These are phyloP conservation scores for Balaenoptera acutorostrata DNA, from an alignment of 2,113 vertebrate genomes.

Conservation along the genomic window DNA sequence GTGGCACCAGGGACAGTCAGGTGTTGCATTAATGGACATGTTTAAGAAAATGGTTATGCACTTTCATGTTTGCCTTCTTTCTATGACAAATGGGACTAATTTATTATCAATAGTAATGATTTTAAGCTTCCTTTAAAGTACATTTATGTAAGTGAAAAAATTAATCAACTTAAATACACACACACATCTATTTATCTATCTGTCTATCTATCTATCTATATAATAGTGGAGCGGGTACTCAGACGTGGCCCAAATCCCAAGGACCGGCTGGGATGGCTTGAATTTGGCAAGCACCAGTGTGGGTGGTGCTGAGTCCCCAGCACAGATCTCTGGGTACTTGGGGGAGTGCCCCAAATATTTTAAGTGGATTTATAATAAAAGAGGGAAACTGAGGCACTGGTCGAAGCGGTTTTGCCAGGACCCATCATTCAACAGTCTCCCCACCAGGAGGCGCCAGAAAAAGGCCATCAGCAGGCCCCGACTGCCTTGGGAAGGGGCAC, in stretches of 20 bases:
- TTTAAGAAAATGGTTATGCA: not conserved
- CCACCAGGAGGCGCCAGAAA: not conserved
- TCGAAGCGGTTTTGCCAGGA: not conserved
- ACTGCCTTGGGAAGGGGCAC: not conserved
- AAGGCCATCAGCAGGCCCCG: not conserved
- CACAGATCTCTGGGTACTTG: not conserved
- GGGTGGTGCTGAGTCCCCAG: fast-evolving
- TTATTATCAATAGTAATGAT: not conserved
- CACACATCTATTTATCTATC: too few relatives aligned
- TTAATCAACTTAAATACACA: not conserved
- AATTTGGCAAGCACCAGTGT: not conserved
- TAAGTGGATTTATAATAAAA: not conserved
- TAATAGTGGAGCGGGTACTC: not conserved
- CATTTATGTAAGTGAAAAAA: not conserved
- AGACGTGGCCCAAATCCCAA: not conserved
- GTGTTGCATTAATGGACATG: not conserved
- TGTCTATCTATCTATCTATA: too few relatives aligned
- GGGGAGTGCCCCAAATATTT: not conserved
- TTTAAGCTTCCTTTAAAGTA: not conserved
- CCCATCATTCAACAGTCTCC: not conserved
- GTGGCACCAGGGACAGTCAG: not conserved
- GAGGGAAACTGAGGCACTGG: too few relatives aligned
- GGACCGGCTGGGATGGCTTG: not conserved
- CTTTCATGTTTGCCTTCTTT: not conserved
- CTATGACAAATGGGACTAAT: not conserved